These are phyloP conservation scores for Engystomops pustulosus DNA, from an alignment of 2,113 vertebrate genomes.

Conservation along the genomic window DNA sequence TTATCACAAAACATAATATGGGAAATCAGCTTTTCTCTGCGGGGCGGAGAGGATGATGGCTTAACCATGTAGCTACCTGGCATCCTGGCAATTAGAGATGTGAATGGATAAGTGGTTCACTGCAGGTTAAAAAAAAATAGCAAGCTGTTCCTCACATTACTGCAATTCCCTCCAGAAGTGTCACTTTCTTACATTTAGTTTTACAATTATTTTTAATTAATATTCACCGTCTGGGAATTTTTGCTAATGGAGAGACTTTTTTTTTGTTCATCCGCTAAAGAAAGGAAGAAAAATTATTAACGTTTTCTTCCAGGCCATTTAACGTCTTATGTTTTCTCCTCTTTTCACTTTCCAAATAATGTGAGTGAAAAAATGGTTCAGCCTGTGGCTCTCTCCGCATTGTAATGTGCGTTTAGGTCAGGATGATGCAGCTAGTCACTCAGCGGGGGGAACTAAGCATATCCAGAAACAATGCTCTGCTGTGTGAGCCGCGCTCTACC, in stretches of 20 bases:
- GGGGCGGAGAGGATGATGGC: background rate
- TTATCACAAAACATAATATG: slow-evolving; percentile 19
- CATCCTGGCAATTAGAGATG: slow-evolving; percentile 25
- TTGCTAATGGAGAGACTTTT: slow-evolving; percentile 52
- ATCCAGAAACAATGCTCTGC: background rate
- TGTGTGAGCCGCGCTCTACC: background rate
- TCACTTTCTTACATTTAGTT: slow-evolving; percentile 64
- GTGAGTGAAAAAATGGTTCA: slow-evolving; percentile 55
- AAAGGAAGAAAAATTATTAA: slow-evolving; percentile 54
- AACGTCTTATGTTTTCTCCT: slow-evolving; percentile 41
- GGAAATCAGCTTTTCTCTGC: slow-evolving; percentile 24
- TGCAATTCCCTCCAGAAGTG: slow-evolving; percentile 53
- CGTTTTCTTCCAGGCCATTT: slow-evolving; percentile 62
- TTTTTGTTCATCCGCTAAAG: slow-evolving; percentile 44
- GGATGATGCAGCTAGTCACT: background rate
- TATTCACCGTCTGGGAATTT: slow-evolving; percentile 61
- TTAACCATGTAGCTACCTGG: slow-evolving; percentile 30
- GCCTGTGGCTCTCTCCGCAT: slow-evolving; percentile 10
- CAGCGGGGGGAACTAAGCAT: background rate
- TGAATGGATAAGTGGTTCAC: slow-evolving; percentile 23
- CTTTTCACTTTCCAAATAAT: background rate
- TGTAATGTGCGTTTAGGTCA: slow-evolving; percentile 18
- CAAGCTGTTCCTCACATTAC: slow-evolving; percentile 42
- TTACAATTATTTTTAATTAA: slow-evolving; percentile 66
- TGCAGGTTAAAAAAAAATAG: slow-evolving; percentile 42